Evolutionary conservation across 53 echinoderm and acorn worm genomes (phyloP).

Genomic region (Actinopyga echinites): DNA sequence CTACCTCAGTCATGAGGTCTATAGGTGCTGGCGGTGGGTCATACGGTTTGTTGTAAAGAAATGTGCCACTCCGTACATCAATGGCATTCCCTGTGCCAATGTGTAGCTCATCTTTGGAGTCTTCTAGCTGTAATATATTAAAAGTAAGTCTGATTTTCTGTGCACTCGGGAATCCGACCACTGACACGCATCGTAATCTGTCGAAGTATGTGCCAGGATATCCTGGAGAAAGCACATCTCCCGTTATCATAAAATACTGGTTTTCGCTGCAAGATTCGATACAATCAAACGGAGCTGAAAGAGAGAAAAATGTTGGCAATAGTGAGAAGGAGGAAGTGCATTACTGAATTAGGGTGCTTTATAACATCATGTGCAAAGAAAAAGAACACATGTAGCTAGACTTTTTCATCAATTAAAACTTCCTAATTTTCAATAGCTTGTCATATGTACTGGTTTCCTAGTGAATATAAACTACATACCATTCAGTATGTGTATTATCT

Average conservation of each 20-base stretch:
- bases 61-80: not conserved
- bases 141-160: slow-evolving; percentile 42
- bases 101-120: slow-evolving; percentile 36
- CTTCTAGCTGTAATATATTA: slow-evolving; percentile 43
- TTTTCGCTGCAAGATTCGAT: slow-evolving; percentile 14
- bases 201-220: slow-evolving; percentile 31
- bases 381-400: no score
- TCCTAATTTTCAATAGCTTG: no score
- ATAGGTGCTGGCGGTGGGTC: slow-evolving; percentile 25
- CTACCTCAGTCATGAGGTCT: slow-evolving; percentile 17
- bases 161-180: slow-evolving; percentile 45
- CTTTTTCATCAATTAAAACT: no score
- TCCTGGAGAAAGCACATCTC: slow-evolving; percentile 34
- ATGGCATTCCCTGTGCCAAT: slow-evolving; percentile 3
- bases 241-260: slow-evolving; percentile 18
- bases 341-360: not conserved
- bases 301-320: not conserved
- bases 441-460: no score
- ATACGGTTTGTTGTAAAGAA: slow-evolving; percentile 19
- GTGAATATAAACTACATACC: no score
- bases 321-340: not conserved
- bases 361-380: not conserved
- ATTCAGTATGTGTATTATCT: no score
- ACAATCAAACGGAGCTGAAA: not conserved
- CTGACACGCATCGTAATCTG: slow-evolving; percentile 11